Percentiles rank a stretch among this genome's conserved stretches.
phyloP scores from a whole-genome alignment of 2,888 invertebrate genomes.

The Agriopis aurantiaria region DNA sequence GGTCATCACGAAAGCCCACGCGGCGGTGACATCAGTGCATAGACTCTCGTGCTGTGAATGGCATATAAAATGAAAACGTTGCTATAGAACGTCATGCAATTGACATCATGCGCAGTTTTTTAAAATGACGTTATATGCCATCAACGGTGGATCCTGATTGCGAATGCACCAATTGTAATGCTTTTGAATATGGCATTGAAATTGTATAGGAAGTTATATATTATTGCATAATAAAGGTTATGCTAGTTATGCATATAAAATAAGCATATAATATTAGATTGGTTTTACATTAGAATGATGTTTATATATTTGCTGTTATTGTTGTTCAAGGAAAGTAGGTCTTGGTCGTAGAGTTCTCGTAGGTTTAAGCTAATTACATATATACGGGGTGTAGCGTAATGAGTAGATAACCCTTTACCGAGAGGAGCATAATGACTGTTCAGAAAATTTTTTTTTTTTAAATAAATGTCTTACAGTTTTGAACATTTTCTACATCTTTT shows the following conservation, averaged over 20 bases:
- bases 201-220: background rate
- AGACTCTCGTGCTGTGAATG: constrained; percentile 23
- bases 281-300: background rate
- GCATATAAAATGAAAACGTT: background rate
- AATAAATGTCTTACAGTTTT: no score
- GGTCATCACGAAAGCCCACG: constrained; percentile 48
- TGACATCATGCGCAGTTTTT: constrained; percentile 28
- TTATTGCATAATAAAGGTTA: constrained; percentile 2
- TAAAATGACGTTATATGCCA: constrained; percentile 20
- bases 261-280: background rate
- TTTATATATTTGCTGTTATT: background rate
- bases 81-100: constrained; percentile 14
- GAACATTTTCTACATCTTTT: no score
- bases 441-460: no score
- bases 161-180: constrained; percentile 24
- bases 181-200: constrained; percentile 20
- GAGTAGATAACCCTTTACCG: no score
- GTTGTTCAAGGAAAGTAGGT: background rate
- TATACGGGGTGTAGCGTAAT: no score
- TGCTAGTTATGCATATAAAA: background rate
- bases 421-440: no score
- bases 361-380: background rate
- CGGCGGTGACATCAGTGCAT: constrained; percentile 54
- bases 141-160: constrained; percentile 16
- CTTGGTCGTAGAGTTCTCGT: background rate